Base-by-base conservation (phyloP, 2,113 vertebrate species). In the Rhegmatorhina hoffmannsi region DNA sequence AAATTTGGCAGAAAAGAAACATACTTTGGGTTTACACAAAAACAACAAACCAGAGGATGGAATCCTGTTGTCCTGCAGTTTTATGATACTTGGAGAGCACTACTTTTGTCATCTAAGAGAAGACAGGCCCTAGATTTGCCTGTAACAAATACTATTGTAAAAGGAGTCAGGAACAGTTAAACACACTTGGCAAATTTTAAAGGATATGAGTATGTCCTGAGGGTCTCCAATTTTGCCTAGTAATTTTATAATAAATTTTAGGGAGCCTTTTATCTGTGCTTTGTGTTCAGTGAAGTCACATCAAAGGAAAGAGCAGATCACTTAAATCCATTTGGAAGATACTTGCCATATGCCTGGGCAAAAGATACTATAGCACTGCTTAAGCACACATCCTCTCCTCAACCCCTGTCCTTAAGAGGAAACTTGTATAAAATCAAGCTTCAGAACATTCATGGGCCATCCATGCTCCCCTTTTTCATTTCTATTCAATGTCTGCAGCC, bases 231-330 rank as follows among this genome's bases (percentile, higher is more conserved):
- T 82, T 78, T 84, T 94, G 75, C 46, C 53, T 62, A 80, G 83
- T 47, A 85, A 86, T 91, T 92, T 92, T 55, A 64, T 85, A 73
- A 87, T 64, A 89, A 94, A 64, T 38, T 75, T 11, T 34, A 76
- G 73, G 83, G n/a, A 59, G 64, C 18, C 55, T 92, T 97, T 97
- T 91, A 82, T 83, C 90, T 95, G 36, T 59, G 7, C n/a, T 82
- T 81, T 67, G 56, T 63, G 38, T 73, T 79, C n/a, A 79, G 31
- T 47, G 49, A 67, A 82, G 56, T 86, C 64, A 92, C 94, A 94
- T 93, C 82, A 92, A 94, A 95, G 80, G 33, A 43, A 80, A 53
- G 47, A 68, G 36, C 6, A 13, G 40, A 50, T 87, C 29, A 33
- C 79, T 93, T 89, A 59, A 60, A 79, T 52, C 62, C 66, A 46